Conservation (phyloP, 2,888 invertebrate species). For the Dryobotodes eremita region DNA sequence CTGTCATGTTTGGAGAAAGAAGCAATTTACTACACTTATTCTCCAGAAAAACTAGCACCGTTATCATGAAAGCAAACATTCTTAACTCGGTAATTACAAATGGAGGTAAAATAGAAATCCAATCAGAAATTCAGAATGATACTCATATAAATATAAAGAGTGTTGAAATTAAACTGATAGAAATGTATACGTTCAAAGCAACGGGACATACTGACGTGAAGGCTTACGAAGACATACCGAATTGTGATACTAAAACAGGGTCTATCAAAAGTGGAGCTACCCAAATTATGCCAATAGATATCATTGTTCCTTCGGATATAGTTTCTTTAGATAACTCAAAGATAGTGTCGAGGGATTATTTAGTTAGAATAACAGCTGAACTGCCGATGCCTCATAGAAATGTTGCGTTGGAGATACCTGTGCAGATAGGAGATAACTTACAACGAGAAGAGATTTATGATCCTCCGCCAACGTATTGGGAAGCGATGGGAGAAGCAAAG, state of each 20-base stretch:
- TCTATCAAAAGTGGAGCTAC: conserved; percentile 60
- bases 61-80: conserved; percentile 70
- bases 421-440: conserved; percentile 68
- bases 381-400: conserved; percentile 72
- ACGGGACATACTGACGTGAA: conserved; percentile 49
- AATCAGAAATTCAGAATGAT: conserved; percentile 71
- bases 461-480: conserved; percentile 72
- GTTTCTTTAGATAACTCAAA: conserved; percentile 69
- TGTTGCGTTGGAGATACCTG: conserved; percentile 67
- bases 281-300: conserved; percentile 62
- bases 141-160: conserved; percentile 68
- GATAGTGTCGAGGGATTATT: conserved; percentile 69
- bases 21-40: conserved; percentile 72
- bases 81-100: conserved; percentile 66
- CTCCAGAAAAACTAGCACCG: conserved; percentile 64
- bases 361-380: conserved; percentile 65
- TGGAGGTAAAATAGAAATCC: conserved; percentile 67
- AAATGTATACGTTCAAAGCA: conserved; percentile 65
- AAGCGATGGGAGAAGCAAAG: conserved; percentile 63
- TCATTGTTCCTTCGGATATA: conserved; percentile 41
- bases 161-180: conserved; percentile 69
- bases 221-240: conserved; percentile 52
- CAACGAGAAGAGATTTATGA: conserved; percentile 43
- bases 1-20: conserved; percentile 67
- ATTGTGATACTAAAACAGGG: conserved; percentile 66